Conservation (phyloP, 2,113 vertebrate species). For the Ageneiosus marmoratus region DNA sequence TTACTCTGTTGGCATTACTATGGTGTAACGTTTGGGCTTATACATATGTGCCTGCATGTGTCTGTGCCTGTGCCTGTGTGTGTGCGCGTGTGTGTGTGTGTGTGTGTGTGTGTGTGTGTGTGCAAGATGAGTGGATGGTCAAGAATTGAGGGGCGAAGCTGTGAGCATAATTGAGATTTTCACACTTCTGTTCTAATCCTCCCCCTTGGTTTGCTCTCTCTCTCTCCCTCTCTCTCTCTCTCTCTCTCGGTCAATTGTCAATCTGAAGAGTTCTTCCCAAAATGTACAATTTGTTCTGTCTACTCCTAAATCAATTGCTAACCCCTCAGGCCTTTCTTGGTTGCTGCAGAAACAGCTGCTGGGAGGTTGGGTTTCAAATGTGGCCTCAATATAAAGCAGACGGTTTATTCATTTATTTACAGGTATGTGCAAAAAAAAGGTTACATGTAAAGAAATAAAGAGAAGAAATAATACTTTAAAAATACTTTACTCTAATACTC, state of each 20-base stretch:
- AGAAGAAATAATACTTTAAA: background rate
- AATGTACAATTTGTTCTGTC: slow-evolving; percentile 51
- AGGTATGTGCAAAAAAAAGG: too few relatives aligned
- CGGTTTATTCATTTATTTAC: background rate
- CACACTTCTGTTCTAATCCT: slow-evolving; percentile 43
- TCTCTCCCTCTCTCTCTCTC: slow-evolving; percentile 32
- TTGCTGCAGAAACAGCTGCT: slow-evolving; percentile 33
- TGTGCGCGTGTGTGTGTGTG: slow-evolving; percentile 5
- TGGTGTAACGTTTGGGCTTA: background rate
- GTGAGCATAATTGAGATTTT: slow-evolving; percentile 49
- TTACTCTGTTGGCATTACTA: slow-evolving; percentile 23
- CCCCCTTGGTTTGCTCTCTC: background rate
- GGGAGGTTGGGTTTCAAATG: slow-evolving; percentile 22
- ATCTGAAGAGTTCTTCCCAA: slow-evolving; percentile 25
- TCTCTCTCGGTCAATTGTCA: background rate
- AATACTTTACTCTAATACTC: too few relatives aligned
- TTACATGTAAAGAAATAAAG: background rate
- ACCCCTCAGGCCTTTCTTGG: slow-evolving; percentile 19
- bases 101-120: slow-evolving; percentile 14
- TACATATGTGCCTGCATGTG: slow-evolving; percentile 6
- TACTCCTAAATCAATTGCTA: slow-evolving; percentile 50
- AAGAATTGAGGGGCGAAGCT: slow-evolving; percentile 29
- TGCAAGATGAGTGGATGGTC: slow-evolving; percentile 5
- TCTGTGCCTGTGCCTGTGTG: background rate
- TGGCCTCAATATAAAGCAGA: background rate